Evolutionary conservation across 2,888 invertebrate genomes (phyloP).

Genomic region (Heliconius ethilla): DNA sequence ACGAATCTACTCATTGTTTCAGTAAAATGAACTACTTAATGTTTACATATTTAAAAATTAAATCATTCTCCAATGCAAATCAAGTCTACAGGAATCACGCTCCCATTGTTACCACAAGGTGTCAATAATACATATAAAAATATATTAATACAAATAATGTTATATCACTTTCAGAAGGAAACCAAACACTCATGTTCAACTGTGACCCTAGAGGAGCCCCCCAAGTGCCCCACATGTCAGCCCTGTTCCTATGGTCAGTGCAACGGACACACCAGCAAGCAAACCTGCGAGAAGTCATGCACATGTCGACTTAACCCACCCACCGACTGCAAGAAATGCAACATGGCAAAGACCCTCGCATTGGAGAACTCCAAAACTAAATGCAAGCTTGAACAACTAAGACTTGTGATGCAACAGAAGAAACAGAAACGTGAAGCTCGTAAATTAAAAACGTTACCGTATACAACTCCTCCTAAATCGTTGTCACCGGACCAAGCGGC

Average conservation of each 20-base stretch:
- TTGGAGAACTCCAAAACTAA: constrained; percentile 90
- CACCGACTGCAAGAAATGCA: constrained; percentile 74
- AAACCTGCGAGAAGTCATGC: constrained; percentile 46
- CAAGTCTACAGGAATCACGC: neutral
- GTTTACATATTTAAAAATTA: neutral
- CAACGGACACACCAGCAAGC: constrained; percentile 58
- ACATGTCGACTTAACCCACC: constrained; percentile 44
- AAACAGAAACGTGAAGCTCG: constrained; percentile 91
- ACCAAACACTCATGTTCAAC: constrained; percentile 63
- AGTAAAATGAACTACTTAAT: neutral
- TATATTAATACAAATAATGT: neutral
- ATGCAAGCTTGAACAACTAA: constrained; percentile 92
- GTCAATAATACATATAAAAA: neutral
- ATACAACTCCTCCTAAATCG: constrained; percentile 85
- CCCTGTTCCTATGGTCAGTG: constrained; percentile 70
- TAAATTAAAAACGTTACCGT: constrained; percentile 86
- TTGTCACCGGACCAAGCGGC: constrained; percentile 88
- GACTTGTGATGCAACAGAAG: constrained; percentile 94
- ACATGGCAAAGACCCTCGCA: constrained; percentile 78
- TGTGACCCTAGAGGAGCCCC: constrained; percentile 53
- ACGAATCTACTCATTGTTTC: neutral
- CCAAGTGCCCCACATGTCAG: constrained; percentile 62
- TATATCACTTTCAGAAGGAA: constrained; percentile 66
- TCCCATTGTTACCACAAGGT: neutral
- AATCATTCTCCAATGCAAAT: neutral